Percentiles rank a stretch among this genome's conserved stretches.
Evolutionary conservation across 2,113 vertebrate species (phyloP).

Genomic region (Proterorhinus semilunaris): DNA sequence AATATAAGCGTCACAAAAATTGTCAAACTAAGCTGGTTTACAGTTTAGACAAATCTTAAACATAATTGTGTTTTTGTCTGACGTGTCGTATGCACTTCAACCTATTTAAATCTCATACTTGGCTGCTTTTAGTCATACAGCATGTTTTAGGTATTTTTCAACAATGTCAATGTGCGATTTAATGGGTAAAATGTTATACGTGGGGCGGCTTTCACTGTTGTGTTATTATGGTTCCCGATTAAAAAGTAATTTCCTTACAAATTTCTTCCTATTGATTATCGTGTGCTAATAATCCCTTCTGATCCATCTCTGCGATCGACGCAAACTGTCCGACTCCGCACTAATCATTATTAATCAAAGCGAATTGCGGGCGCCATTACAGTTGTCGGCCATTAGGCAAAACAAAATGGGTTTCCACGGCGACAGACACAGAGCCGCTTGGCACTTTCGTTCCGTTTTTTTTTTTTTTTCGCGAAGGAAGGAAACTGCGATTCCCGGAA

Average conservation of each 20-base stretch:
- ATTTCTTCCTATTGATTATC: not conserved
- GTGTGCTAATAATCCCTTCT: not conserved
- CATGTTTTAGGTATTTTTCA: too few species aligned
- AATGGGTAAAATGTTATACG: too few species aligned
- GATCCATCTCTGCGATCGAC: not conserved
- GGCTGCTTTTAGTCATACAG: too few species aligned
- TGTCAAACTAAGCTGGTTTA: too few species aligned
- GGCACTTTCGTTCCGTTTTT: not conserved
- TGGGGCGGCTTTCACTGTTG: too few species aligned
- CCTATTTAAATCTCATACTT: too few species aligned
- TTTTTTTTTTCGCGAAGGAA: not conserved
- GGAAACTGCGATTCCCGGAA: not conserved
- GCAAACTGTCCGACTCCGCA: slow-evolving; percentile 7
- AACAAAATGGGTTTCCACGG: slow-evolving; percentile 12
- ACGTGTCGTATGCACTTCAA: too few species aligned
- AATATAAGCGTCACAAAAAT: too few species aligned
- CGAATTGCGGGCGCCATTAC: slow-evolving; percentile 20
- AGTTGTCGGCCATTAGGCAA: slow-evolving; percentile 15
- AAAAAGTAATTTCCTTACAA: not conserved
- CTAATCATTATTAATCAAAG: slow-evolving; percentile 30
- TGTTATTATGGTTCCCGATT: not conserved
- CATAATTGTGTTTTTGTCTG: too few species aligned
- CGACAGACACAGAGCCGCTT: not conserved
- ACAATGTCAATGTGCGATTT: too few species aligned
- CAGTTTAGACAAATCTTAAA: too few species aligned